phyloP scores from a whole-genome alignment of 2,113 vertebrate genomes.

The Microcebus griseorufus region DNA sequence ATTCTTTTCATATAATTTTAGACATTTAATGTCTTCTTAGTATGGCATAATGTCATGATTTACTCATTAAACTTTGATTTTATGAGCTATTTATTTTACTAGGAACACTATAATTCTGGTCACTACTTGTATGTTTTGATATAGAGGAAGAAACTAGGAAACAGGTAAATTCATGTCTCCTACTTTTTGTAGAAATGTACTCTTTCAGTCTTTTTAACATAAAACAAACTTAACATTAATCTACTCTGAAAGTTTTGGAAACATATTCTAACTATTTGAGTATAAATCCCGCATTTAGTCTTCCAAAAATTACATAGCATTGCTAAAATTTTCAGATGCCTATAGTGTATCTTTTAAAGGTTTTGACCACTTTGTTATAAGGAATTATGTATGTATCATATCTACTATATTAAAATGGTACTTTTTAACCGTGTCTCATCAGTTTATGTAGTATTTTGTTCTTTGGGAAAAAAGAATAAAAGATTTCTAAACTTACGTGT shows the following conservation, averaged over 20 bases:
- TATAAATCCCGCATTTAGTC: neutral
- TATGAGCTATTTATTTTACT: slow-evolving; percentile 64
- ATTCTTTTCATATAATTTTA: slow-evolving; percentile 49
- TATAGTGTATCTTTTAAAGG: neutral
- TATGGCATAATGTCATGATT: slow-evolving; percentile 82
- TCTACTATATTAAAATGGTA: slow-evolving; percentile 19
- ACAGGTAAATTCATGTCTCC: neutral
- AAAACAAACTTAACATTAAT: neutral
- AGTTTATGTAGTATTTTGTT: slow-evolving; percentile 27
- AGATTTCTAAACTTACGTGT: neutral
- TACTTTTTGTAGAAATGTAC: slow-evolving; percentile 12
- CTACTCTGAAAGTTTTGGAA: slow-evolving; percentile 32
- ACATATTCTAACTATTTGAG: neutral
- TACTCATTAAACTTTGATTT: slow-evolving; percentile 48
- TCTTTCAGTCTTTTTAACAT: neutral
- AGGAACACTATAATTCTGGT: neutral
- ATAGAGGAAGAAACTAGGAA: neutral
- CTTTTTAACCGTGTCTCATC: neutral
- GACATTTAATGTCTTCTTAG: slow-evolving; percentile 79
- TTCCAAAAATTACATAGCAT: neutral
- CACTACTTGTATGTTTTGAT: slow-evolving; percentile 16
- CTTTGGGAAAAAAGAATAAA: slow-evolving; percentile 63
- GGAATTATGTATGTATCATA: neutral
- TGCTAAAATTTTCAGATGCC: neutral
- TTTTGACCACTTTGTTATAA: neutral